Conservation (phyloP, 2,888 invertebrate genomes). For the Cataglyphis albicans region DNA sequence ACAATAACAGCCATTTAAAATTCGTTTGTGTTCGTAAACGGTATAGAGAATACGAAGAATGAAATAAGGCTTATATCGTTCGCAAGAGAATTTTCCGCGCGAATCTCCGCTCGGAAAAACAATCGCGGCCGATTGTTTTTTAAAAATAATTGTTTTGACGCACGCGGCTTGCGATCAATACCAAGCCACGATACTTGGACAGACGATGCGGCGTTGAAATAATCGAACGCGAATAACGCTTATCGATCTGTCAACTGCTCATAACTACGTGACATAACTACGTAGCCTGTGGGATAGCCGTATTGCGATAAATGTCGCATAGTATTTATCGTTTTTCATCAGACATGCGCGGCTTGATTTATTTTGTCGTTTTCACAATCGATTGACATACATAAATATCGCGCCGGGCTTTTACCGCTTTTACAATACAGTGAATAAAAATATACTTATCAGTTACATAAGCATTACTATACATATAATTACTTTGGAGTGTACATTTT, state of each 20-base stretch:
- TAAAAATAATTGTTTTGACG: slow-evolving; percentile 50
- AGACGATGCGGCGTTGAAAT: slow-evolving; percentile 63
- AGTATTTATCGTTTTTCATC: slow-evolving; percentile 52
- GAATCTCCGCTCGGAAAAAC: background rate
- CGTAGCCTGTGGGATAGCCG: slow-evolving; percentile 18
- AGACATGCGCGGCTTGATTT: slow-evolving; percentile 38
- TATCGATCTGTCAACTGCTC: slow-evolving; percentile 63
- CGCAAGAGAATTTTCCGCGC: background rate
- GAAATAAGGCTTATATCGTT: slow-evolving; percentile 3
- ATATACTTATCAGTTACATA: slow-evolving; percentile 15
- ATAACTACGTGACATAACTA: slow-evolving; percentile 56
- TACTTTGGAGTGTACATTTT: slow-evolving; percentile 4
- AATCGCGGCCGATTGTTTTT: slow-evolving; percentile 19
- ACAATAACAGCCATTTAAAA: slow-evolving; percentile 4
- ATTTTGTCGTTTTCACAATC: slow-evolving; percentile 28
- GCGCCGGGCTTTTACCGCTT: slow-evolving; percentile 12
- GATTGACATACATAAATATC: slow-evolving; percentile 36
- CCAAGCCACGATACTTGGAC: slow-evolving; percentile 37
- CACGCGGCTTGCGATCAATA: background rate
- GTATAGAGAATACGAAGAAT: background rate
- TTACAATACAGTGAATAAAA: slow-evolving; percentile 23
- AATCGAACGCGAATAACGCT: slow-evolving; percentile 64
- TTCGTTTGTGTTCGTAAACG: background rate
- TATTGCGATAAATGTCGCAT: slow-evolving; percentile 51
- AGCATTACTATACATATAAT: slow-evolving; percentile 17